These are phyloP conservation scores for Muscicapa comitata DNA, from an alignment of 2,797 vertebrate species.

Conservation along the genomic window DNA sequence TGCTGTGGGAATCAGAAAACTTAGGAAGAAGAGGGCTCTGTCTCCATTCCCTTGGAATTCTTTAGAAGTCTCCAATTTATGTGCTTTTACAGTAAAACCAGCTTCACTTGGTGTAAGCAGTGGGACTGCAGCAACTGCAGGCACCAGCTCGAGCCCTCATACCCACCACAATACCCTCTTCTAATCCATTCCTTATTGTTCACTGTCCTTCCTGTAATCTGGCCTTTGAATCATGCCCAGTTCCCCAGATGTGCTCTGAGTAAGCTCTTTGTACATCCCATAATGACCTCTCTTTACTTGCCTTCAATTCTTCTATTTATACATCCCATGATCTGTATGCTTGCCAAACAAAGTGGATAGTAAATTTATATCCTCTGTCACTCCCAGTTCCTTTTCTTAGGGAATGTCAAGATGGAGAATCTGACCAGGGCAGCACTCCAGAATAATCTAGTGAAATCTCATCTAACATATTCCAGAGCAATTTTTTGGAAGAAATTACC, in stretches of 20 bases:
- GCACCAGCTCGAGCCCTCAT: neutral
- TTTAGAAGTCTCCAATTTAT: neutral
- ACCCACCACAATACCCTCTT: conserved; percentile 10
- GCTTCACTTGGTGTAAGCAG: neutral
- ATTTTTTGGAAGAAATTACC: neutral
- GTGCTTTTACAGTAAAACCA: neutral
- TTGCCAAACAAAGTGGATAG: conserved; percentile 41
- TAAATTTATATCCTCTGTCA: conserved; percentile 40
- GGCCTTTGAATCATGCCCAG: conserved; percentile 52
- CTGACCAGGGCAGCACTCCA: neutral
- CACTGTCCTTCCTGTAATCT: conserved; percentile 59
- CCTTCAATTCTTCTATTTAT: conserved; percentile 57
- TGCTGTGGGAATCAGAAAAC: neutral
- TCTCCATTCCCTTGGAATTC: neutral
- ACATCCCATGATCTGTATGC: conserved; percentile 13
- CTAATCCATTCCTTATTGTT: conserved; percentile 37
- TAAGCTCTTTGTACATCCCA: conserved; percentile 56
- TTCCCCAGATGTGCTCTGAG: conserved; percentile 57
- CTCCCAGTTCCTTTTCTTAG: conserved; percentile 31
- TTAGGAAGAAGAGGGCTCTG: neutral
- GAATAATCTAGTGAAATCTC: neutral
- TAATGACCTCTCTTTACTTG: conserved; percentile 42
- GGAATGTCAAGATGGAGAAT: neutral
- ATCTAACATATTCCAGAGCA: neutral
- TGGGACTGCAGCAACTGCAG: neutral